Percentiles rank a stretch among this genome's conserved stretches.
These are phyloP conservation scores for Cephus runcator DNA, from an alignment of 2,888 invertebrate genomes.

Conservation along the genomic window DNA sequence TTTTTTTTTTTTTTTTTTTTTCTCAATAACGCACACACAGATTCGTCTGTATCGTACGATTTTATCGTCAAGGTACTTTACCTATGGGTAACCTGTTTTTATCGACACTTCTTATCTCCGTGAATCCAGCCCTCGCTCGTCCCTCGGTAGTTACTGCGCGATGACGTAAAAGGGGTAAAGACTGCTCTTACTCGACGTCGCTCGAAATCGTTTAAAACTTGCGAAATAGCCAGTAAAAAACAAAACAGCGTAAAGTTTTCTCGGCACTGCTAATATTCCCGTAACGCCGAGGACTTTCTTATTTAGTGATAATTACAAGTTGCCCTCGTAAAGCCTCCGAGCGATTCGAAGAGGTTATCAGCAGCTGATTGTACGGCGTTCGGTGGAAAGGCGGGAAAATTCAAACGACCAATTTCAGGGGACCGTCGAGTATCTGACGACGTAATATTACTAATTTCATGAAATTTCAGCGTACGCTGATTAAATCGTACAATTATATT, in stretches of 20 bases:
- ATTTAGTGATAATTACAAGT: slow-evolving; percentile 52
- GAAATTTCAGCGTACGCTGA: not conserved
- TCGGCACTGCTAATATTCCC: slow-evolving; percentile 15
- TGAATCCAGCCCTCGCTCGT: not conserved
- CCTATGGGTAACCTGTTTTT: no score
- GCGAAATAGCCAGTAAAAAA: slow-evolving; percentile 28
- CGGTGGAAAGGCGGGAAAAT: not conserved
- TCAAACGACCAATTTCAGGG: not conserved
- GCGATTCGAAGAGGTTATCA: slow-evolving; percentile 2
- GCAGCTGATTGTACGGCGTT: not conserved
- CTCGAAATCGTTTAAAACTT: slow-evolving; percentile 38
- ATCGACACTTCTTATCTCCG: no score
- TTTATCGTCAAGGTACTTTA: no score
- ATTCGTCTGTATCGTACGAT: no score
- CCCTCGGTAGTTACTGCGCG: not conserved
- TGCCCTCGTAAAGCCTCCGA: slow-evolving; percentile 13
- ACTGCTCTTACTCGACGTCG: not conserved
- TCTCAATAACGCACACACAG: no score
- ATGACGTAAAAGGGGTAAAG: not conserved
- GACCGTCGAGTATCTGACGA: not conserved
- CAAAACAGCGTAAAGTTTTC: slow-evolving; percentile 23
- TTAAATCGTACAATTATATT: not conserved
- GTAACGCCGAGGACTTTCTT: slow-evolving; percentile 30
- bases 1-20: no score
- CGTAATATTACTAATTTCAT: not conserved